A percentile compares a stretch with the other conserved stretches of the same genome.
Conservation (phyloP, 37 sponge, comb jelly and placozoan genomes). For the Ianthella basta region DNA sequence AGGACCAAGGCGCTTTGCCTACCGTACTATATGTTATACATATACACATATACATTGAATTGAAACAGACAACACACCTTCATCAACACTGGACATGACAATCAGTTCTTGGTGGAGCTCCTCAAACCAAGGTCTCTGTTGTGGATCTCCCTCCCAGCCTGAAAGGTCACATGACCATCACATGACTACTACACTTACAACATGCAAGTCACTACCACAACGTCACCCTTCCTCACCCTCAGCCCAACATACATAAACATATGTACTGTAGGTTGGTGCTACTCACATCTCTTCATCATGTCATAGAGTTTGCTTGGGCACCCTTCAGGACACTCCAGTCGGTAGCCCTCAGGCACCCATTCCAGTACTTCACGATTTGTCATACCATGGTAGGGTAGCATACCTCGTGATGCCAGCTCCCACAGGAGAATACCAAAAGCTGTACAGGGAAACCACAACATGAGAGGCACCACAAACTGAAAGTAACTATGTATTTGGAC, state of each 20-base stretch:
- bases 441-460: conserved; percentile 24
- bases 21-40: no score
- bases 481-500: not conserved
- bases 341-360: conserved; percentile 83
- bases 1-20: no score
- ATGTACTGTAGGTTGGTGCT: no score
- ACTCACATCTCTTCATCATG: conserved; percentile 80
- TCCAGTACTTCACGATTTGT: conserved; percentile 88
- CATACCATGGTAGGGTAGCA: conserved; percentile 93
- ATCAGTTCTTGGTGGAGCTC: conserved; percentile 68
- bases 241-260: not conserved
- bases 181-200: not conserved
- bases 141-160: conserved; percentile 84
- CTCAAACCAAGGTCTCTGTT: conserved; percentile 78
- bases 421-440: conserved; percentile 98
- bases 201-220: not conserved
- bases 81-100: conserved; percentile 83
- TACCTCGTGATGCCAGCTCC: conserved; percentile 97
- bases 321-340: conserved; percentile 94
- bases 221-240: not conserved
- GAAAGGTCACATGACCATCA: not conserved
- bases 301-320: conserved; percentile 89
- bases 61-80: conserved; percentile 48
- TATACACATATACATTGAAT: not conserved
- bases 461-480: not conserved